A percentile compares a stretch with the other conserved stretches of the same genome.
Conservation (phyloP, 1,140 invertebrate genomes). For the Neodiprion pinetum region DNA sequence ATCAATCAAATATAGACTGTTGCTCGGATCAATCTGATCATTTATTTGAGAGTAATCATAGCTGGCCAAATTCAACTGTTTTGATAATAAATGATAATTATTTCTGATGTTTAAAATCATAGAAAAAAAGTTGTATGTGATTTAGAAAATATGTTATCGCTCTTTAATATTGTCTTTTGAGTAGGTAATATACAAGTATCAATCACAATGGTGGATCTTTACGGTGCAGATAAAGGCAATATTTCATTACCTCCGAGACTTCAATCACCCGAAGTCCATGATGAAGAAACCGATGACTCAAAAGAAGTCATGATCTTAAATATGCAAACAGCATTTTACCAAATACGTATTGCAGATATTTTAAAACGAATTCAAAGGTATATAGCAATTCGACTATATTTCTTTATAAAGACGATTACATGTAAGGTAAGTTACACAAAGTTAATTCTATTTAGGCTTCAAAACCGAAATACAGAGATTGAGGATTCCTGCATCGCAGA, state of each 20-base stretch:
- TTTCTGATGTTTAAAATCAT: too few species aligned
- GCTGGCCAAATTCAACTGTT: too few species aligned
- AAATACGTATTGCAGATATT: conserved; percentile 38
- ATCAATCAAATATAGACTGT: too few species aligned
- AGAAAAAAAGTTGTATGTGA: too few species aligned
- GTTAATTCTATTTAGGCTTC: conserved; percentile 36
- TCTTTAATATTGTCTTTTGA: too few species aligned
- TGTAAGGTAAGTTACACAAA: conserved; percentile 6
- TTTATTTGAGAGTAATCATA: too few species aligned
- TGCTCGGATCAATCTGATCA: too few species aligned
- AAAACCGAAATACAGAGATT: conserved; percentile 42
- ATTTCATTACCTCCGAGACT: conserved; percentile 41
- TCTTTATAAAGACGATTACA: conserved; percentile 3
- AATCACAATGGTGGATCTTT: conserved; percentile 34
- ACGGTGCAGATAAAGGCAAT: conserved; percentile 31
- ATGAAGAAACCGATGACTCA: conserved; percentile 13
- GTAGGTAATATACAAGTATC: too few species aligned
- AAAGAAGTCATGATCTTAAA: conserved; percentile 39
- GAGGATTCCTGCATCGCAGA: conserved; percentile 23
- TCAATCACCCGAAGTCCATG: conserved; percentile 33
- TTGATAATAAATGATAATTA: too few species aligned
- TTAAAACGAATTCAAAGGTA: conserved; percentile 43
- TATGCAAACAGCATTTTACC: conserved; percentile 45
- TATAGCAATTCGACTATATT: conserved; percentile 19
- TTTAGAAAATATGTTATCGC: too few species aligned